Conservation (phyloP, 2,797 vertebrate genomes). For the Gymnodraco acuticeps region DNA sequence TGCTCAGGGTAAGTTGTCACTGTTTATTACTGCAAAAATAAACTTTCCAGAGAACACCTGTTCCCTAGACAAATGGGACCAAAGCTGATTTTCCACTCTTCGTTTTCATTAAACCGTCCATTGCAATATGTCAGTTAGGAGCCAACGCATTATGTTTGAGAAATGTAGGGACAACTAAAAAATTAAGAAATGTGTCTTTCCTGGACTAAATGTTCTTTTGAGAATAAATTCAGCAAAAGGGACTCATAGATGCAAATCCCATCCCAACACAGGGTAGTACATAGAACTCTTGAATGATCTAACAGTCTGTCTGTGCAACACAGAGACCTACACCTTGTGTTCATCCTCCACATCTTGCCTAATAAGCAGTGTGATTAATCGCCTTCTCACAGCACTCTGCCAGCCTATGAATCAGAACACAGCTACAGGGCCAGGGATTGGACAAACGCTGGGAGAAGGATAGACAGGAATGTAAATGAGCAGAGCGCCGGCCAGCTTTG, state of each 20-base stretch:
- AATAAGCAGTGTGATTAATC: conserved; percentile 73
- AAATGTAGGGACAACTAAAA: not conserved
- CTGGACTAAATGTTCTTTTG: not conserved
- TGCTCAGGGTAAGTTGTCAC: conserved; percentile 33
- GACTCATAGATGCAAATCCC: conserved; percentile 31
- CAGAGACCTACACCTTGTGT: conserved; percentile 56
- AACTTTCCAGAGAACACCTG: conserved; percentile 42
- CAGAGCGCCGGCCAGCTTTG: conserved; percentile 7
- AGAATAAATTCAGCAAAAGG: conserved; percentile 5
- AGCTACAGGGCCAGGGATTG: conserved; percentile 51
- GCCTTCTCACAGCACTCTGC: conserved; percentile 48
- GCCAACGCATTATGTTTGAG: conserved; percentile 5
- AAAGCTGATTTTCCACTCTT: not conserved
- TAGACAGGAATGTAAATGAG: conserved; percentile 67
- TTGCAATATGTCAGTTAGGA: not conserved
- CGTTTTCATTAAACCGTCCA: not conserved
- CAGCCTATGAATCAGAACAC: conserved; percentile 62
- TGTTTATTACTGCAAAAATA: conserved; percentile 50
- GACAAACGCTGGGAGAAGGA: conserved; percentile 45
- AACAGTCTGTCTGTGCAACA: conserved; percentile 47
- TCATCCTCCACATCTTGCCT: conserved; percentile 53
- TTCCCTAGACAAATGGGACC: conserved; percentile 4
- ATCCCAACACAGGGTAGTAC: not conserved
- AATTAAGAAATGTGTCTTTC: not conserved
- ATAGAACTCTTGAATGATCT: conserved; percentile 45